phyloP scores from a whole-genome alignment of 2,888 invertebrate genomes.

The Protodeltote pygarga region DNA sequence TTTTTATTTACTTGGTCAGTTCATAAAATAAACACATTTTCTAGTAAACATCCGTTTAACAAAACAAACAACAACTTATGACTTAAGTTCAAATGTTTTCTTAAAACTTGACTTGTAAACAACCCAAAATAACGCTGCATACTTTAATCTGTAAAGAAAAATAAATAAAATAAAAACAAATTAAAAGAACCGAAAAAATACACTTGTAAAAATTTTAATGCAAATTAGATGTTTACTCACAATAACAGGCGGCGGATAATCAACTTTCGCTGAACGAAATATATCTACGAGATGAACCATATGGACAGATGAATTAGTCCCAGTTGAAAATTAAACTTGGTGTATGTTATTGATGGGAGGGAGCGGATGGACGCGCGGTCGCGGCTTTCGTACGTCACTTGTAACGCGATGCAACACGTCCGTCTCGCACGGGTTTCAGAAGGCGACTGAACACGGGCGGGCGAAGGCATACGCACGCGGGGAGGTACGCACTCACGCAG shows the following conservation, averaged over 20 bases:
- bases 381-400: slow-evolving; percentile 70
- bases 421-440: slow-evolving; percentile 68
- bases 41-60: slow-evolving; percentile 34
- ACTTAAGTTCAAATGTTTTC: slow-evolving; percentile 5
- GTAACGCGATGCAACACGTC: slow-evolving; percentile 64
- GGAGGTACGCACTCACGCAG: slow-evolving; percentile 86
- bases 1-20: slow-evolving; percentile 4
- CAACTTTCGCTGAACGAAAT: slow-evolving; percentile 92
- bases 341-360: slow-evolving; percentile 59
- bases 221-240: slow-evolving; percentile 87
- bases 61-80: slow-evolving; percentile 44
- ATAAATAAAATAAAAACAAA: slow-evolving; percentile 42
- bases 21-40: slow-evolving; percentile 7
- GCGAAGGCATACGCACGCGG: slow-evolving; percentile 81
- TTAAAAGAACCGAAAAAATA: slow-evolving; percentile 26
- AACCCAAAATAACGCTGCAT: slow-evolving; percentile 20
- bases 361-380: slow-evolving; percentile 64
- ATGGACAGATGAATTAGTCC: slow-evolving; percentile 88
- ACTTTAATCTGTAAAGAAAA: slow-evolving; percentile 46
- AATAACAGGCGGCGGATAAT: slow-evolving; percentile 91
- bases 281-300: slow-evolving; percentile 94
- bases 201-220: slow-evolving; percentile 43
- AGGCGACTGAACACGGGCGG: slow-evolving; percentile 77
- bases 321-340: slow-evolving; percentile 72
- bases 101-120: slow-evolving; percentile 12